Conservation (phyloP, 2,113 vertebrate genomes). For the Otocyon megalotis region DNA sequence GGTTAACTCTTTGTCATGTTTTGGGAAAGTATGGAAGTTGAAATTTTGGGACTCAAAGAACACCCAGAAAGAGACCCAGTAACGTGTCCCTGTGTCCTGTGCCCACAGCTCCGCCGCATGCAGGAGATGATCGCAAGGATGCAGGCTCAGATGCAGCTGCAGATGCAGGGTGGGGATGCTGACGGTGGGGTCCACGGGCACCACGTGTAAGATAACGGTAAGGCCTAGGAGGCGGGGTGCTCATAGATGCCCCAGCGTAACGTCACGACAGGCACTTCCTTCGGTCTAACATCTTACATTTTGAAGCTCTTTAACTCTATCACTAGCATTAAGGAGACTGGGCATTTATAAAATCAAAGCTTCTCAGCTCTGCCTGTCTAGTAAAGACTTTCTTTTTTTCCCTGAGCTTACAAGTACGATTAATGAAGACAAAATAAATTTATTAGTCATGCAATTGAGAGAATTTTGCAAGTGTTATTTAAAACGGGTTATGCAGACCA, state of each 20-base stretch:
- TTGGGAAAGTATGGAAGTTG: neutral
- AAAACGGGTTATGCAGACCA: neutral
- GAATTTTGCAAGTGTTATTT: neutral
- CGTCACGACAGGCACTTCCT: rapidly evolving
- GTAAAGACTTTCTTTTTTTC: neutral
- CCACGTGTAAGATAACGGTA: slow-evolving; percentile 80
- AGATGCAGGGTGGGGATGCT: slow-evolving; percentile 90
- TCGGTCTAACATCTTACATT: neutral
- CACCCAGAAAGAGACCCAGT: neutral
- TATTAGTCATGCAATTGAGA: neutral
- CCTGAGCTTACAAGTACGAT: neutral
- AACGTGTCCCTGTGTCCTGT: rapidly evolving
- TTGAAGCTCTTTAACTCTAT: neutral
- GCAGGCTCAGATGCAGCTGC: slow-evolving; percentile 98
- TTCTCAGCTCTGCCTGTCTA: neutral
- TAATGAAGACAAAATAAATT: neutral
- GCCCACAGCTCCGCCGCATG: slow-evolving; percentile 94
- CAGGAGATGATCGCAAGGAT: slow-evolving; percentile 99
- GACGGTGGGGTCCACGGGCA: slow-evolving; percentile 83
- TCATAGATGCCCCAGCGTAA: neutral
- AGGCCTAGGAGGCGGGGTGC: rapidly evolving
- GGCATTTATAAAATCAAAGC: neutral
- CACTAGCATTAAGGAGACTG: neutral
- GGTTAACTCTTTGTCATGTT: neutral
- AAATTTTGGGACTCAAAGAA: neutral